A percentile compares a stretch with the other conserved stretches of the same genome.
phyloP scores from a whole-genome alignment of 2,797 vertebrate genomes.

The Sebastes itinus region DNA sequence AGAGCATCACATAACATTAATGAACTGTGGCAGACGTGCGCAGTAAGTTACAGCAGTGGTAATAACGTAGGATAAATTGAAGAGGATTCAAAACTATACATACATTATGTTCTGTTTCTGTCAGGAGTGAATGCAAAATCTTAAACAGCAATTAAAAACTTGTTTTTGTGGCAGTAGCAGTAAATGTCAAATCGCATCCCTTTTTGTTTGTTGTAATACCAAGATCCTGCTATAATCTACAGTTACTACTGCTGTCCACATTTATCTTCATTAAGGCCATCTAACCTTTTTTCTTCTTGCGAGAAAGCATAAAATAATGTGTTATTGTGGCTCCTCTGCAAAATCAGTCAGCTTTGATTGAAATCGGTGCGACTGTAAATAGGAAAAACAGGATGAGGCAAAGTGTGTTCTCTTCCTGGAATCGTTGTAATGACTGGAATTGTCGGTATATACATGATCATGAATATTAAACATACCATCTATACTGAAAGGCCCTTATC shows the following conservation, averaged over 20 bases:
- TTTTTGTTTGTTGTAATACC: background rate
- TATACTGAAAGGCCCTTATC: background rate
- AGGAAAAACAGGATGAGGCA: background rate
- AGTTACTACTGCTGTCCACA: background rate
- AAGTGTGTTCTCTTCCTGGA: background rate
- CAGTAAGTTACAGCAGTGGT: background rate
- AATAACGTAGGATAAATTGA: background rate
- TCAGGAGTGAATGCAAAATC: background rate
- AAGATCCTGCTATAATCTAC: background rate
- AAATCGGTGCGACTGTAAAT: background rate
- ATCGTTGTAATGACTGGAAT: background rate
- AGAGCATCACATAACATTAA: background rate
- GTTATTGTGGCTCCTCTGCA: background rate
- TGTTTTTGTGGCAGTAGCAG: too few species aligned
- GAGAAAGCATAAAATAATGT: background rate
- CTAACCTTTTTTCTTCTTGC: background rate
- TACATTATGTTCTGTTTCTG: background rate
- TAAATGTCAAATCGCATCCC: background rate
- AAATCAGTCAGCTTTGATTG: background rate
- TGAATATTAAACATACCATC: conserved; percentile 29
- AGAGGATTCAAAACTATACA: background rate
- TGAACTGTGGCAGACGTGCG: background rate
- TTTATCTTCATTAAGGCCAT: background rate
- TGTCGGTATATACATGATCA: background rate
- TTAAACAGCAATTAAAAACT: background rate